Percentiles rank a stretch among this genome's conserved stretches.
Conservation (phyloP, 2,888 invertebrate genomes). For the Polyommatus icarus region DNA sequence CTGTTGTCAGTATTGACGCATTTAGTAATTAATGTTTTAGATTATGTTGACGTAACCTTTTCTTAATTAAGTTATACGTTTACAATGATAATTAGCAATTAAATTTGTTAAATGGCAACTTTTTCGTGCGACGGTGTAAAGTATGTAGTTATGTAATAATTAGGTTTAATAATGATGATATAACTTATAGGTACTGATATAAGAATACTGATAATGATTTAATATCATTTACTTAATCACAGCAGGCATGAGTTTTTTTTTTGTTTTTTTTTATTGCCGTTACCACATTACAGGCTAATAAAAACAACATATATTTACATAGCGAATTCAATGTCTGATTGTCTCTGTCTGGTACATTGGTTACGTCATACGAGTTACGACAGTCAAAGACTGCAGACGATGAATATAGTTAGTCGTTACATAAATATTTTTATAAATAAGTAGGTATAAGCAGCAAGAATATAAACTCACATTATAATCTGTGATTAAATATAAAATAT, state of each 20-base stretch:
- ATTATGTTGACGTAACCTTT: constrained; percentile 28
- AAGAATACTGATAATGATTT: too few species aligned
- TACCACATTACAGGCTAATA: too few species aligned
- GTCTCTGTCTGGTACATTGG: too few species aligned
- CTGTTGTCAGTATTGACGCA: constrained; percentile 24
- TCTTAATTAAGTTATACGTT: constrained; percentile 18
- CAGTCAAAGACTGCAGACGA: too few species aligned
- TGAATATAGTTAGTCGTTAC: not conserved
- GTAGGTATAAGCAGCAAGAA: not conserved
- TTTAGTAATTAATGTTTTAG: constrained; percentile 30
- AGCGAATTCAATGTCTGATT: too few species aligned
- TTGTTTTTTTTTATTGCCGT: too few species aligned
- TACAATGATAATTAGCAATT: constrained; percentile 18
- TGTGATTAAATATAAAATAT: not conserved
- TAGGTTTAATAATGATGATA: not conserved
- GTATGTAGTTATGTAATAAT: not conserved
- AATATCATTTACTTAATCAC: not conserved
- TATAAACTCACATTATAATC: not conserved
- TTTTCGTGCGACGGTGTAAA: constrained; percentile 9
- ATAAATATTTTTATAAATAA: not conserved
- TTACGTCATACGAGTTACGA: too few species aligned
- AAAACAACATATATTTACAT: too few species aligned
- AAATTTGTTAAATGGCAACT: constrained; percentile 12
- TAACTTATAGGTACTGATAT: not conserved
- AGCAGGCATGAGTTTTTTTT: not conserved